Conservation (phyloP, 2,888 invertebrate species). For the Eupeodes latifasciatus region DNA sequence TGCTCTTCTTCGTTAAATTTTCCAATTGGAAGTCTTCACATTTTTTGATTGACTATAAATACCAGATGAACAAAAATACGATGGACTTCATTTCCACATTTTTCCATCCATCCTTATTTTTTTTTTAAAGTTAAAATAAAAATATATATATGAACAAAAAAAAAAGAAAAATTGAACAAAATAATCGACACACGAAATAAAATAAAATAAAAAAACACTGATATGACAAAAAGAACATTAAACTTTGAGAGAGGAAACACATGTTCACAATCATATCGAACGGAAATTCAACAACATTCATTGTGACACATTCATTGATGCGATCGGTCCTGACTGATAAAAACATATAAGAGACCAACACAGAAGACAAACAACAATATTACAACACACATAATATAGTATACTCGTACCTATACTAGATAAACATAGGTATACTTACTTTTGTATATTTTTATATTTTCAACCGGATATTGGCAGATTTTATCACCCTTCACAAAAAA, state of each 20-base stretch:
- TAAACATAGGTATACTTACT: neutral
- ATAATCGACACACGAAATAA: slow-evolving; percentile 36
- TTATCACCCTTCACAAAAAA: slow-evolving; percentile 49
- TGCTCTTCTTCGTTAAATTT: neutral
- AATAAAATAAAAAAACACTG: neutral
- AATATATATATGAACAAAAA: neutral
- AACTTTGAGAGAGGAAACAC: slow-evolving; percentile 65
- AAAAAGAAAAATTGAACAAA: neutral
- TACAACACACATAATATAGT: neutral
- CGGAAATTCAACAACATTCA: slow-evolving; percentile 72
- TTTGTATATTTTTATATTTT: slow-evolving; percentile 55
- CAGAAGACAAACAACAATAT: neutral
- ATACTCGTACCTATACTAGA: neutral
- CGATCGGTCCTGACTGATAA: slow-evolving; percentile 68
- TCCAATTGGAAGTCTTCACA: slow-evolving; percentile 2
- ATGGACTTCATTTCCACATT: slow-evolving; percentile 39
- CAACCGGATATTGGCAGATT: slow-evolving; percentile 71
- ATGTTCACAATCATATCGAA: slow-evolving; percentile 69
- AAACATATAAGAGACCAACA: slow-evolving; percentile 29
- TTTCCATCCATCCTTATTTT: neutral
- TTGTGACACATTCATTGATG: slow-evolving; percentile 64
- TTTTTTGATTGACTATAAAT: slow-evolving; percentile 27
- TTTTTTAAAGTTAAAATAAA: slow-evolving; percentile 6
- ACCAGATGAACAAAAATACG: slow-evolving; percentile 12
- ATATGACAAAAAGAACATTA: slow-evolving; percentile 58